These are phyloP conservation scores for Drosophila bocqueti DNA, from an alignment of 1,140 invertebrate genomes.

Conservation along the genomic window DNA sequence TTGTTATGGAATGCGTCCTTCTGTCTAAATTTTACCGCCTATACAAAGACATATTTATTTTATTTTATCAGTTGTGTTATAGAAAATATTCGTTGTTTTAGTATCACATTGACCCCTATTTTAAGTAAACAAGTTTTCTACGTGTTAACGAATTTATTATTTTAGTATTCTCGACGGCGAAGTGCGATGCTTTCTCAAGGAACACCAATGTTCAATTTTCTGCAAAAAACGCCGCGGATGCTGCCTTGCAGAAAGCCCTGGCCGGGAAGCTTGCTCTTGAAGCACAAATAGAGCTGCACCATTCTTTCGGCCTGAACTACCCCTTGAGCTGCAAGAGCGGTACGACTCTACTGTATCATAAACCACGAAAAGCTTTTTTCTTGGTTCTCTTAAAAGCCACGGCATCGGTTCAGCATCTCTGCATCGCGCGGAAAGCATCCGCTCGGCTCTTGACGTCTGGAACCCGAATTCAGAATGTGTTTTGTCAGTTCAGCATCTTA, in stretches of 20 bases:
- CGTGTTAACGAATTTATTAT: background rate
- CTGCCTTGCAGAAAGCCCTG: conserved; percentile 6
- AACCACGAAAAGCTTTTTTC: conserved; percentile 30
- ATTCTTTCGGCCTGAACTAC: background rate
- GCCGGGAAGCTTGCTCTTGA: background rate
- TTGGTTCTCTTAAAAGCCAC: conserved; percentile 47
- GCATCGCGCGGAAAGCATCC: conserved; percentile 22
- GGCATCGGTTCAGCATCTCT: conserved; percentile 26
- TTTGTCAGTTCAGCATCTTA: conserved; percentile 49
- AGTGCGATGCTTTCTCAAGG: no score
- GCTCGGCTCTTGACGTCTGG: conserved; percentile 16
- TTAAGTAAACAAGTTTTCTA: background rate
- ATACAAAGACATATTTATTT: background rate
- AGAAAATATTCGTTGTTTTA: background rate
- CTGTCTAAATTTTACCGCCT: no score
- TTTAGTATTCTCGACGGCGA: background rate
- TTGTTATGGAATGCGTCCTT: background rate
- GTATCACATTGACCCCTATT: background rate
- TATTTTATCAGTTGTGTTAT: background rate
- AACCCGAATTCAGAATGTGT: conserved; percentile 9
- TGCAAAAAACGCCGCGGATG: background rate
- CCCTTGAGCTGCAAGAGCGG: conserved; percentile 18
- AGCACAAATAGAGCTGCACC: background rate
- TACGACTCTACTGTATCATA: conserved; percentile 13
- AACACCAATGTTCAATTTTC: background rate